phyloP scores from a whole-genome alignment of 2,888 invertebrate genomes.

The Andrena trimmerana region DNA sequence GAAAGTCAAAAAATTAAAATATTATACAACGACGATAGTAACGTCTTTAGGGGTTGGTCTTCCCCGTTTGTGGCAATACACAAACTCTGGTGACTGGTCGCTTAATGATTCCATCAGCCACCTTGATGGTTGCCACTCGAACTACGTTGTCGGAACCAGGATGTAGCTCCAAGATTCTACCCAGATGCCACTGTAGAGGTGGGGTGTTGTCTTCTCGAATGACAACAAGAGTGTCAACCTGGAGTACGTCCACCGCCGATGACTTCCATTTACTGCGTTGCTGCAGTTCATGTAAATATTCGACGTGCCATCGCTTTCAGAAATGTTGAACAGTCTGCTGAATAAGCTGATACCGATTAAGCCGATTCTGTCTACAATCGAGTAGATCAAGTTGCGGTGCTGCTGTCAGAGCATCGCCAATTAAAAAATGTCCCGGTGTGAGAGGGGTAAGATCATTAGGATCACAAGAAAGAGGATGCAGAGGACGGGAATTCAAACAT shows the following conservation, averaged over 20 bases:
- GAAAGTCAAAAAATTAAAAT: not conserved
- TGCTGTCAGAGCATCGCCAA: constrained; percentile 1
- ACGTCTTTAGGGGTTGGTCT: not conserved
- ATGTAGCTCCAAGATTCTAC: not conserved
- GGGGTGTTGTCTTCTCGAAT: constrained; percentile 3
- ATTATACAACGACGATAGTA: not conserved
- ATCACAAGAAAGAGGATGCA: constrained; percentile 1
- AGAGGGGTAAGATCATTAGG: constrained; percentile 11
- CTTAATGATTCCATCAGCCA: not conserved
- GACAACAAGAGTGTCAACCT: not conserved
- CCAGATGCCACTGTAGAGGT: not conserved
- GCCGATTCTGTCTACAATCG: not conserved
- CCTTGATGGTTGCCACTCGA: not conserved
- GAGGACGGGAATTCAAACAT: constrained; percentile 8
- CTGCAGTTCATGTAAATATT: constrained; percentile 21
- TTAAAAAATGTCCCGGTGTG: constrained; percentile 33
- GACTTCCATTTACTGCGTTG: not conserved
- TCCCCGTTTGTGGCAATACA: not conserved
- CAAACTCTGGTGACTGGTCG: not conserved
- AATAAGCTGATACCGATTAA: constrained; percentile 6
- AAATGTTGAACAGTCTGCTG: constrained; percentile 15
- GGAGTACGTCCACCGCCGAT: accelerated
- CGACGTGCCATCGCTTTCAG: constrained; percentile 26
- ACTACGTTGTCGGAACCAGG: not conserved
- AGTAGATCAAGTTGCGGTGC: not conserved